Evolutionary conservation across 2,888 invertebrate species (phyloP).

Genomic region (Silvanus unidentatus): DNA sequence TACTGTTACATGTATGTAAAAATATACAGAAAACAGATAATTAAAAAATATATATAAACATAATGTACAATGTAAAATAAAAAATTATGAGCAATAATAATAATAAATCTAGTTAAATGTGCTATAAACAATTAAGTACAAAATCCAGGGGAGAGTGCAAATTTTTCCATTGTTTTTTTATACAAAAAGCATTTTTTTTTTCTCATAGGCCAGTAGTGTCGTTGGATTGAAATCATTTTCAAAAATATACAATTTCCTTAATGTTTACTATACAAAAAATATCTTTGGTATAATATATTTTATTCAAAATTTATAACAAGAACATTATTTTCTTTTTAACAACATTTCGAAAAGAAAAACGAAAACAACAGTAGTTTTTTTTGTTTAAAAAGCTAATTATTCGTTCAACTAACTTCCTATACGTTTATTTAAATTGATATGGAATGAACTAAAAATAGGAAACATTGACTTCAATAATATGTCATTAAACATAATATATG

Average conservation of each 20-base stretch:
- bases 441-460: slow-evolving; percentile 16
- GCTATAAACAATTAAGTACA: slow-evolving; percentile 28
- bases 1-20: slow-evolving; percentile 7
- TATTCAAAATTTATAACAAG: slow-evolving; percentile 41
- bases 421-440: slow-evolving; percentile 3
- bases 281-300: slow-evolving; percentile 41
- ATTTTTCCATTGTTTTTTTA: slow-evolving; percentile 1
- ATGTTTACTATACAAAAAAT: slow-evolving; percentile 43
- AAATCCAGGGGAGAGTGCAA: slow-evolving; percentile 19
- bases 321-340: slow-evolving; percentile 26
- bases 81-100: too few relatives aligned
- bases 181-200: slow-evolving; percentile 11
- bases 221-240: slow-evolving; percentile 31
- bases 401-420: too few relatives aligned
- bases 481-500: slow-evolving; percentile 13
- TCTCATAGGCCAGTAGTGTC: slow-evolving; percentile 27
- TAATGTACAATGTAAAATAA: slow-evolving; percentile 31
- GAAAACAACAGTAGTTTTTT: slow-evolving; percentile 15
- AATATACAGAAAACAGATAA: slow-evolving; percentile 25
- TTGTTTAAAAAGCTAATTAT: slow-evolving; percentile 27
- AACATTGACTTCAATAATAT: background rate
- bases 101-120: slow-evolving; percentile 25
- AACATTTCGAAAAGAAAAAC: slow-evolving; percentile 30
- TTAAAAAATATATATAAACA: slow-evolving; percentile 24
- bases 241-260: slow-evolving; percentile 41